Conservation (phyloP, 1,140 invertebrate genomes). For the Phthorimaea operculella region DNA sequence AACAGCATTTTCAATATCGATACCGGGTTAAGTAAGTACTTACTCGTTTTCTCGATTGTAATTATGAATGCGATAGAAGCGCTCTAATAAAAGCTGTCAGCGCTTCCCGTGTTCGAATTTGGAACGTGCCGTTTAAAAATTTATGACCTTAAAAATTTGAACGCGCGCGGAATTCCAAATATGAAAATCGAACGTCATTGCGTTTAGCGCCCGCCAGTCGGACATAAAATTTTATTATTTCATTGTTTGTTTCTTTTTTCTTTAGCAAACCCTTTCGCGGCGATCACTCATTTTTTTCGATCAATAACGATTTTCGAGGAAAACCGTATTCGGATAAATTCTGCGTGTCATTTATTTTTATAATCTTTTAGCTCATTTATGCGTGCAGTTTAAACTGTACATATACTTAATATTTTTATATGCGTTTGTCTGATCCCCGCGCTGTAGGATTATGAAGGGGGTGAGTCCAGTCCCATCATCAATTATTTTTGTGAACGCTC, state of each 20-base stretch:
- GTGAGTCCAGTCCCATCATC: slow-evolving; percentile 44
- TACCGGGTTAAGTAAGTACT: slow-evolving; percentile 36
- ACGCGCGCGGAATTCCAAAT: slow-evolving; percentile 11
- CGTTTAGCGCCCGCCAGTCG: slow-evolving; percentile 2
- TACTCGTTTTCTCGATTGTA: slow-evolving; percentile 44
- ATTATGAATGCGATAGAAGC: slow-evolving; percentile 31
- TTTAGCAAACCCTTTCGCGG: neutral
- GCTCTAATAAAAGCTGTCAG: slow-evolving; percentile 50
- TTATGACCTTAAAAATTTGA: slow-evolving; percentile 8
- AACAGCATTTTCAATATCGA: slow-evolving; percentile 56
- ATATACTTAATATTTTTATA: slow-evolving; percentile 10
- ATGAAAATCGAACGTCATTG: slow-evolving; percentile 7
- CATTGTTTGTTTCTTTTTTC: slow-evolving; percentile 6
- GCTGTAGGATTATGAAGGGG: slow-evolving; percentile 43
- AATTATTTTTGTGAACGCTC: slow-evolving; percentile 53
- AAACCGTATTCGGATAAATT: neutral
- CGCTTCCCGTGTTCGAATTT: slow-evolving; percentile 15
- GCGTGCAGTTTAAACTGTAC: neutral
- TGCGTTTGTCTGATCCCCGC: slow-evolving; percentile 10
- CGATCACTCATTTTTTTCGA: slow-evolving; percentile 3
- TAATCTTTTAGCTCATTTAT: neutral
- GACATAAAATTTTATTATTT: slow-evolving; percentile 5
- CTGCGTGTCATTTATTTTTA: neutral
- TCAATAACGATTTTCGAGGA: neutral
- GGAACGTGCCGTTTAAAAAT: slow-evolving; percentile 29